Base-by-base conservation (phyloP, 2,888 invertebrate genomes). In the Stenurella melanura region DNA sequence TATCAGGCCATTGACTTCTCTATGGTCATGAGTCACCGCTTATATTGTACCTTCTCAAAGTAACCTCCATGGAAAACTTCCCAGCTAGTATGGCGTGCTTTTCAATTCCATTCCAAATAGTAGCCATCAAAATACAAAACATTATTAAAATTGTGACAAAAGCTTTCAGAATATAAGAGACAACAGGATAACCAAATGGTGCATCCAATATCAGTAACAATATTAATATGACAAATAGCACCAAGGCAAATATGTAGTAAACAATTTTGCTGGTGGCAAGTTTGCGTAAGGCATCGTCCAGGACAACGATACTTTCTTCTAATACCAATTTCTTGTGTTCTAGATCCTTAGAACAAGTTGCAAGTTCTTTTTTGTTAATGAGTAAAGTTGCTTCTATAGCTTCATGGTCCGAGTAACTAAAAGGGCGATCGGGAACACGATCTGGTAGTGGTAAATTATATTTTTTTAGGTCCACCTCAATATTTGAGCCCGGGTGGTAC, bases 361-460 rank as follows among this genome's bases (percentile, higher is more conserved):
- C 60, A 42, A 75, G 77, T 66, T 78, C 75, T 87, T 87, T 82
- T 89, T 78, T 78, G 38, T 75, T 83, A 17, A 91, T 83, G 74
- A 82, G 82, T 56, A 93, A 86, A 12, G 87, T 92, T 9, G 95
- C 92, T 77, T 92, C 89, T 9, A 97, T 94, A 15, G 96, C 97
- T 89, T 97, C 97, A 88, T 97, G 97, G 88, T 98, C 97, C 0
- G 97, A 97, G 89, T 94, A 97, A 84, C 96, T 96, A 84, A 94
- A 95, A 71, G 90, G 87, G 80, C 92, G 90, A 21, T 92, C 92
- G 0, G 96, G 95, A 54, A 97, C 93, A 84, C 94, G 91, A 71
- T 93, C 91, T 80, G 95, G 93, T 79, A 96, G 91, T 0, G 97
- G 96, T 79, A 95, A 92, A 11, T 91, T 90, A 86, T 94, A 95